These are phyloP conservation scores for Neoarius graeffei DNA, from an alignment of 2,113 vertebrate genomes.

Conservation along the genomic window DNA sequence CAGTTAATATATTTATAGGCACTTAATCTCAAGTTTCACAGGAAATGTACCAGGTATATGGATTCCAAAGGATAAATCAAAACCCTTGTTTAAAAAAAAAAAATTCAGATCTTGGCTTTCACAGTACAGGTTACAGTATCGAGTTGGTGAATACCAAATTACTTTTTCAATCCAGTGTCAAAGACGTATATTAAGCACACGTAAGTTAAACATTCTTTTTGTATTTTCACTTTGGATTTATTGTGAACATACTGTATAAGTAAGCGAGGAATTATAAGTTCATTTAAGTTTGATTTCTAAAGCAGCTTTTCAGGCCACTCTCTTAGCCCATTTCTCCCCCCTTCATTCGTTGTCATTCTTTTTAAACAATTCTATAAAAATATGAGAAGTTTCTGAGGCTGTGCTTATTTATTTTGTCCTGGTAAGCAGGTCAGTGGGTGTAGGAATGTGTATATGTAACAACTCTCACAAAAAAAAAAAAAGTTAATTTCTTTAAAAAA, in stretches of 20 bases:
- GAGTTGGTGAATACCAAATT: not conserved
- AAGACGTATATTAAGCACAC: not conserved
- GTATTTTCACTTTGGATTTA: not conserved
- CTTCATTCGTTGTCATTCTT: too few species aligned
- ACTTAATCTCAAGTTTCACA: not conserved
- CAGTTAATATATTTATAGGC: not conserved
- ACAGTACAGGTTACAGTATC: not conserved
- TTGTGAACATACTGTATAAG: not conserved
- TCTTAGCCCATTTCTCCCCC: not conserved
- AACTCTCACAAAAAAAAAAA: too few species aligned
- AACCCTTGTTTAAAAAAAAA: too few species aligned
- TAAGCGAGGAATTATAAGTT: not conserved
- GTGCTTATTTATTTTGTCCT: not conserved
- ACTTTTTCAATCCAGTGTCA: not conserved
- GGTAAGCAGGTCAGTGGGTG: not conserved
- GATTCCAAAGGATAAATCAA: not conserved
- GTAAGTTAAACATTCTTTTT: not conserved
- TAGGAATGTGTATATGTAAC: not conserved
- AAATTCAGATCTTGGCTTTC: not conserved
- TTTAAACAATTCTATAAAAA: not conserved
- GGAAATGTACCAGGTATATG: not conserved
- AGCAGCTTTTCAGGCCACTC: not conserved
- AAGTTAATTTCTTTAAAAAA: not conserved
- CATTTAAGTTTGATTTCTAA: not conserved
- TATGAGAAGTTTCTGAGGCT: not conserved